Conservation (phyloP, 2,888 invertebrate genomes). For the Drosophila nr. perissopoda region DNA sequence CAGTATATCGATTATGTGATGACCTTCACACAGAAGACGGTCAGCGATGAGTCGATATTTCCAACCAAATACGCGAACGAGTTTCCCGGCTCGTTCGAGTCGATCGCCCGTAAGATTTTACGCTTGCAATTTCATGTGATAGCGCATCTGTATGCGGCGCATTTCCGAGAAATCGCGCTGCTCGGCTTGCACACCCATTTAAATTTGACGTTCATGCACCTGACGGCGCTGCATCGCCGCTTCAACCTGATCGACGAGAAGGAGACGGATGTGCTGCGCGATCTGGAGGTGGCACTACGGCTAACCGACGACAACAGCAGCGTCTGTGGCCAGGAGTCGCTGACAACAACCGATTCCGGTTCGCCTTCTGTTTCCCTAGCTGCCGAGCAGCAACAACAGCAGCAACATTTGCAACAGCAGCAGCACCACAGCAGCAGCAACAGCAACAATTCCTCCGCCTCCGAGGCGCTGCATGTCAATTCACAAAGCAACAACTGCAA, state of each 20-base stretch:
- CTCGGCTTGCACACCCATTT: constrained; percentile 98
- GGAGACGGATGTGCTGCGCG: constrained; percentile 97
- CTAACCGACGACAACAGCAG: constrained; percentile 86
- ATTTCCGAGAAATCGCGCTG: constrained; percentile 97
- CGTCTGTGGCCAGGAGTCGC: constrained; percentile 65
- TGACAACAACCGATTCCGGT: constrained; percentile 23
- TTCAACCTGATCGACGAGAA: constrained; percentile 97
- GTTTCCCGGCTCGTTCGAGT: constrained; percentile 97
- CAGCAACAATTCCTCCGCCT: constrained; percentile 54
- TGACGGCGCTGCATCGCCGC: constrained; percentile 93
- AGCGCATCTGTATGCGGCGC: constrained; percentile 98
- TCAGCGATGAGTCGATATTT: constrained; percentile 98
- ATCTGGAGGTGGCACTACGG: constrained; percentile 93
- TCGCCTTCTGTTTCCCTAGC: constrained; percentile 28
- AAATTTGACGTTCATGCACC: constrained; percentile 98
- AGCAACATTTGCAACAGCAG: constrained; percentile 34
- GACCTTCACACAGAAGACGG: constrained; percentile 98
- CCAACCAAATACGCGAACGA: constrained; percentile 99
- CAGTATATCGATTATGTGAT: constrained; percentile 99
- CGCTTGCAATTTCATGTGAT: constrained; percentile 98
- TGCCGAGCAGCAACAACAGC: constrained; percentile 47
- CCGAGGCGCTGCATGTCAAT: constrained; percentile 78
- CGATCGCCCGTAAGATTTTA: constrained; percentile 97
- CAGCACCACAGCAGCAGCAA: constrained; percentile 57
- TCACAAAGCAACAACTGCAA: constrained; percentile 63